These are phyloP conservation scores for Psilopogon haemacephalus DNA, from an alignment of 2,113 vertebrate species.

Conservation along the genomic window DNA sequence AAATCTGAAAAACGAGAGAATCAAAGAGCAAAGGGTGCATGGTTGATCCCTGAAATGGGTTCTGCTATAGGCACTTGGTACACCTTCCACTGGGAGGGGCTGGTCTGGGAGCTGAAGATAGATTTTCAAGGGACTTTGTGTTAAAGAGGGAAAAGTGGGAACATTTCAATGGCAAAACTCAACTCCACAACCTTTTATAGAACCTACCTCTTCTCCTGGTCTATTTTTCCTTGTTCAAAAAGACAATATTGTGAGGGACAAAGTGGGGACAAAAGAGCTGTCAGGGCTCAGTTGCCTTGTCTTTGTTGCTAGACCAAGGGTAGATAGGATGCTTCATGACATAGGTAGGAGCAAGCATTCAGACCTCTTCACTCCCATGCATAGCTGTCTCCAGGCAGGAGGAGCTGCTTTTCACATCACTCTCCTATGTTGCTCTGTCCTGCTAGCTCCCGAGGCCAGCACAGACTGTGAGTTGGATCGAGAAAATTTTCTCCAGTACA, in stretches of 20 bases:
- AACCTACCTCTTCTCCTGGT: background rate
- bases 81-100: background rate
- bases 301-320: background rate
- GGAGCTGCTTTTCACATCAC: background rate
- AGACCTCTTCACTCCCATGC: background rate
- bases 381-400: background rate
- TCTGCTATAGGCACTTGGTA: background rate
- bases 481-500: background rate
- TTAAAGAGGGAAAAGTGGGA: background rate
- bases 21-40: background rate
- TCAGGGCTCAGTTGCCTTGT: background rate
- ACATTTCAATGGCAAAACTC: background rate
- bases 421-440: background rate
- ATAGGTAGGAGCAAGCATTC: background rate
- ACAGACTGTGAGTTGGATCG: background rate
- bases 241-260: background rate
- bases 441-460: background rate
- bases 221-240: background rate
- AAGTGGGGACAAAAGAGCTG: background rate
- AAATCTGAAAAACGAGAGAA: background rate
- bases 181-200: background rate
- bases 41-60: background rate
- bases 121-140: background rate
- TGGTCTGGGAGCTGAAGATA: background rate
- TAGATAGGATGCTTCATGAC: background rate